Evolutionary conservation across 2,797 vertebrate genomes (phyloP).

Genomic region (Aselliscus stoliczkanus): DNA sequence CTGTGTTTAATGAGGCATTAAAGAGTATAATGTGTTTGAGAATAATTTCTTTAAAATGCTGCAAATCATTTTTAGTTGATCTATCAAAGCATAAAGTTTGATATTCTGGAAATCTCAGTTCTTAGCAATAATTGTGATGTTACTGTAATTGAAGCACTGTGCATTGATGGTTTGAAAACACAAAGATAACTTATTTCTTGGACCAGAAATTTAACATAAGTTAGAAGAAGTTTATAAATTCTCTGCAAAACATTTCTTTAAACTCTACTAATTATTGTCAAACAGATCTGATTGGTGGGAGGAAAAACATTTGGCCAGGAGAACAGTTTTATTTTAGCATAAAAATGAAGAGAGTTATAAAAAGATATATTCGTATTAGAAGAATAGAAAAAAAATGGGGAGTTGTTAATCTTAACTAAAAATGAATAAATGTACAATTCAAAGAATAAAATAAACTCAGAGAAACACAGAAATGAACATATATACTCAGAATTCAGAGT

Average conservation of each 20-base stretch:
- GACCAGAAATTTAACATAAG: background rate
- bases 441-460: background rate
- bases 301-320: background rate
- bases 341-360: background rate
- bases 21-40: background rate
- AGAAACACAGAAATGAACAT: background rate
- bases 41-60: slow-evolving; percentile 2
- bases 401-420: background rate
- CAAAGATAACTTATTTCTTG: background rate
- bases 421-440: background rate
- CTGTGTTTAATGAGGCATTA: background rate
- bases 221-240: background rate
- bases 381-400: background rate
- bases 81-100: background rate
- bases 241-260: background rate
- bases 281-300: background rate
- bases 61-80: background rate
- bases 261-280: background rate
- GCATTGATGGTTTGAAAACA: background rate
- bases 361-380: background rate
- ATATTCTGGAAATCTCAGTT: background rate
- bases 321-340: background rate
- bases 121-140: background rate
- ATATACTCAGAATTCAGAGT: background rate
- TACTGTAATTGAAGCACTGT: background rate